A percentile compares a stretch with the other conserved stretches of the same genome.
Conservation (phyloP, 2,888 invertebrate species). For the Drosophila neonasuta region DNA sequence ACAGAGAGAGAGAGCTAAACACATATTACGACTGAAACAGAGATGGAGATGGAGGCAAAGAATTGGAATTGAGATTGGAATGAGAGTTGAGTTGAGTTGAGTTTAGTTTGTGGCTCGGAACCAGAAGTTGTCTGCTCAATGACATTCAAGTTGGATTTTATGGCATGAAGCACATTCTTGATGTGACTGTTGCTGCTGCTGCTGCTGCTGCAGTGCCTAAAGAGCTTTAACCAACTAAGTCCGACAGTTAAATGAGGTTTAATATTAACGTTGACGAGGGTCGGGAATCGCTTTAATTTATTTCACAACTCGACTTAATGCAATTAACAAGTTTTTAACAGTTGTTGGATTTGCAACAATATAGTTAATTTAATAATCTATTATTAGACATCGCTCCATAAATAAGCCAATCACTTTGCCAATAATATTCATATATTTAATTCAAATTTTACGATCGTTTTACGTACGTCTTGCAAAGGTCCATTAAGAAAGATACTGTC, state of each 20-base stretch:
- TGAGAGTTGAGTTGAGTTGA: conserved; percentile 9
- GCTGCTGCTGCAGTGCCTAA: conserved; percentile 3
- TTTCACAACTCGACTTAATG: conserved; percentile 14
- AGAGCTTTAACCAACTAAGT: conserved; percentile 34
- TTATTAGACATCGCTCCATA: not conserved
- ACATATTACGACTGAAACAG: conserved; percentile 11
- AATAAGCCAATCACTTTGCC: not conserved
- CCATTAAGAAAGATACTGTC: not conserved
- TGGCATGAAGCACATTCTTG: conserved; percentile 37
- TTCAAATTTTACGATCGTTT: conserved; percentile 14
- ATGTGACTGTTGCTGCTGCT: conserved; percentile 19
- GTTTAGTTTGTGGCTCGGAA: conserved; percentile 29
- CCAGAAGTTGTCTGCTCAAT: conserved; percentile 67
- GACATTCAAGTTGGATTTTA: conserved; percentile 54
- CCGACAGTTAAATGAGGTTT: conserved; percentile 23
- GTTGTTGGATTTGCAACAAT: not conserved
- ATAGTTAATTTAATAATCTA: not conserved
- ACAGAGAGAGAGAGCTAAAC: conserved; percentile 3
- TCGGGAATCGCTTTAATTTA: conserved; percentile 3
- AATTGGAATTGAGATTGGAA: conserved; percentile 10
- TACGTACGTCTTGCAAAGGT: not conserved
- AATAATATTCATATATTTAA: conserved; percentile 4
- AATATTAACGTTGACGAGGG: conserved; percentile 5
- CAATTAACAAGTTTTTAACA: conserved; percentile 31
- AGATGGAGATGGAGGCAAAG: conserved; percentile 7